These are phyloP conservation scores for Ascaphus truei DNA, from an alignment of 2,113 vertebrate genomes.

Conservation along the genomic window DNA sequence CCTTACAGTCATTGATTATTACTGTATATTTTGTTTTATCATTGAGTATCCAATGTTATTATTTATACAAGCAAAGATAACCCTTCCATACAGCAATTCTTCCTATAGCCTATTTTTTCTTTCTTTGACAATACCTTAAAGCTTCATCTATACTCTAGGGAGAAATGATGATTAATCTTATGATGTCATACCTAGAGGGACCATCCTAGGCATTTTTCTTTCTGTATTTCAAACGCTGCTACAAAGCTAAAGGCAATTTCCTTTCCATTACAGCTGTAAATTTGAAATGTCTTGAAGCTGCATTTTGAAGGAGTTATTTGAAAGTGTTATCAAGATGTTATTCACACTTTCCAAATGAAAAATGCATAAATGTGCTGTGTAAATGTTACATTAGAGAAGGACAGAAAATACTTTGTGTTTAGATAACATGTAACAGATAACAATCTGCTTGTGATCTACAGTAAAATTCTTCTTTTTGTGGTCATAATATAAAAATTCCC, in stretches of 20 bases:
- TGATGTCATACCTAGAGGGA: slow-evolving; percentile 26
- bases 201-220: slow-evolving; percentile 9
- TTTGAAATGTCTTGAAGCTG: slow-evolving; percentile 29
- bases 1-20: no score
- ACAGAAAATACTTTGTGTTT: slow-evolving; percentile 3
- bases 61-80: no score
- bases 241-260: slow-evolving; percentile 32
- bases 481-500: no score
- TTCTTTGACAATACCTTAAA: background rate
- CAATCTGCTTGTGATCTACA: background rate
- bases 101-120: background rate
- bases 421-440: slow-evolving; percentile 12
- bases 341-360: slow-evolving; percentile 37
- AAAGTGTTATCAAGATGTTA: slow-evolving; percentile 36
- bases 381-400: slow-evolving; percentile 13
- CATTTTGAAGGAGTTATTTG: slow-evolving; percentile 32
- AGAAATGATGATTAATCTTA: slow-evolving; percentile 10
- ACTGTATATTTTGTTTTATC: no score
- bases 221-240: slow-evolving; percentile 13
- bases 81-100: background rate
- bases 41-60: no score
- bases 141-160: background rate
- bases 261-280: slow-evolving; percentile 38
- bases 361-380: slow-evolving; percentile 17
- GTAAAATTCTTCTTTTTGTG: background rate